These are phyloP conservation scores for Anguilla rostrata DNA, from an alignment of 2,113 vertebrate species.

Conservation along the genomic window DNA sequence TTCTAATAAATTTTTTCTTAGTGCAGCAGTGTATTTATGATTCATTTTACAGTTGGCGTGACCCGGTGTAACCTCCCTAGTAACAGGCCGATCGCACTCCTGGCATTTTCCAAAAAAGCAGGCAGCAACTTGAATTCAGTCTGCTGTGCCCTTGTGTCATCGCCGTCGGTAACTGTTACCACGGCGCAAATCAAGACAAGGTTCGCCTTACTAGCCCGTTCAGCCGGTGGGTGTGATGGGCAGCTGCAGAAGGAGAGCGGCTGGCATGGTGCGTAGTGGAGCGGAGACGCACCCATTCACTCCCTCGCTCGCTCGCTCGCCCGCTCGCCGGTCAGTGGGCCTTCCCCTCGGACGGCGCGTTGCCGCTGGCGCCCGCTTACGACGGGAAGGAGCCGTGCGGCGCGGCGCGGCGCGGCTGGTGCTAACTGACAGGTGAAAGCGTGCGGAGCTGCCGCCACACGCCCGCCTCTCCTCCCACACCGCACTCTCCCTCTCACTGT, in stretches of 20 bases:
- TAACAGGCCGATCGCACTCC: conserved; percentile 18
- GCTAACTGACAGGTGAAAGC: conserved; percentile 40
- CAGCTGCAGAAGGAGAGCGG: conserved; percentile 17
- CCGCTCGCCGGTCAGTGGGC: conserved; percentile 29
- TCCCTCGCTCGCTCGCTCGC: conserved; percentile 4
- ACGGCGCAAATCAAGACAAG: conserved; percentile 53
- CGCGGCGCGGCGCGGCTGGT: not conserved
- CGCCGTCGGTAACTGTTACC: conserved; percentile 37
- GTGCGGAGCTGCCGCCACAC: conserved; percentile 19
- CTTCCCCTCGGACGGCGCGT: conserved; percentile 16
- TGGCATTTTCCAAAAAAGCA: conserved; percentile 40
- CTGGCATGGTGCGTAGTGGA: conserved; percentile 20
- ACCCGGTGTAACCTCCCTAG: not conserved
- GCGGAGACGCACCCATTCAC: conserved; percentile 20
- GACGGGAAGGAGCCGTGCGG: not conserved
- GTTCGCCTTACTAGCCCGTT: conserved; percentile 48
- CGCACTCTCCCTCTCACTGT: conserved; percentile 26
- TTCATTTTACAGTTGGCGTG: not conserved
- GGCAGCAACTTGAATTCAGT: conserved; percentile 28
- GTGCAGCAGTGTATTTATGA: not conserved
- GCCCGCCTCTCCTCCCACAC: conserved; percentile 35
- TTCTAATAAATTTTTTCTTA: not conserved
- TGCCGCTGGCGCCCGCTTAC: not conserved
- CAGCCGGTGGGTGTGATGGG: conserved; percentile 36
- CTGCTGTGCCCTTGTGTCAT: conserved; percentile 44